phyloP scores from a whole-genome alignment of 2,113 vertebrate species.

The Cacatua alba region DNA sequence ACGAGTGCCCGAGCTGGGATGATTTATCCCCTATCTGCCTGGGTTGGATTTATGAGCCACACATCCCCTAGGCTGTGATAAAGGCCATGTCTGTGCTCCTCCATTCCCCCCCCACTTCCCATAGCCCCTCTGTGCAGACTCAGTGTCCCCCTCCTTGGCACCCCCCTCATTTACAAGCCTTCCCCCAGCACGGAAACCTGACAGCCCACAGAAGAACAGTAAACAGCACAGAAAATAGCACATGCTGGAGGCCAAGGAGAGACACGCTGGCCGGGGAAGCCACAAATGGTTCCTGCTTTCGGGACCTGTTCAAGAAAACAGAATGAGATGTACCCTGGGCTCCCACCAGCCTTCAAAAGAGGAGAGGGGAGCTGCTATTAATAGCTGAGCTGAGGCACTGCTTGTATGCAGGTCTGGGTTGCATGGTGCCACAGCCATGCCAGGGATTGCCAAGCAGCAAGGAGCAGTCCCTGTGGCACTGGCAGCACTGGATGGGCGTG shows the following conservation, averaged over 20 bases:
- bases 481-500: neutral
- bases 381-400: neutral
- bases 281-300: constrained; percentile 65
- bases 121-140: neutral
- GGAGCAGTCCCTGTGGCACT: neutral
- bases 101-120: neutral
- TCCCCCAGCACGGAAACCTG: constrained; percentile 74
- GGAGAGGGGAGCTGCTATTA: constrained; percentile 21
- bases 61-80: constrained; percentile 73
- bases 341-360: neutral
- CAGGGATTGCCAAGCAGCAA: neutral
- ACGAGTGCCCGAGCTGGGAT: constrained; percentile 75
- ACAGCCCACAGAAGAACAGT: constrained; percentile 85
- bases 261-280: neutral
- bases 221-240: constrained; percentile 78
- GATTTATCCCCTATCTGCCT: constrained; percentile 83
- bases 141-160: neutral
- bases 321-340: constrained; percentile 5
- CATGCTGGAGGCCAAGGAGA: constrained; percentile 58
- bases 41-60: constrained; percentile 75
- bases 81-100: constrained; percentile 78
- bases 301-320: constrained; percentile 46
- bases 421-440: neutral
- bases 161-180: constrained; percentile 67
- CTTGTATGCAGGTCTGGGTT: neutral